phyloP scores from a whole-genome alignment of 2,113 vertebrate genomes.

The Hypanus sabinus region DNA sequence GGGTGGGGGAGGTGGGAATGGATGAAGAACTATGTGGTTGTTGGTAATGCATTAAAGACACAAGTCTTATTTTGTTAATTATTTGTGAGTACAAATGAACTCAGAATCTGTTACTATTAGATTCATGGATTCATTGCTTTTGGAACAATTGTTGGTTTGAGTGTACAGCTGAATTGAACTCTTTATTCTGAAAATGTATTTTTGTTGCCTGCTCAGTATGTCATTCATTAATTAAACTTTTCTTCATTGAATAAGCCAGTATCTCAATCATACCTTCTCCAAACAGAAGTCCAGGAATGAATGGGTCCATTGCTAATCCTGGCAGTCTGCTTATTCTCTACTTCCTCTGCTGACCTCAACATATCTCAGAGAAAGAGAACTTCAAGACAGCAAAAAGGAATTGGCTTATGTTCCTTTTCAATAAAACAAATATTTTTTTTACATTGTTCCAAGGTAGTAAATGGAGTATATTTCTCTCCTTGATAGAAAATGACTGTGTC shows the following conservation, averaged over 20 bases:
- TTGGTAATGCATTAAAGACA: neutral
- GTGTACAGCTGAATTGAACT: neutral
- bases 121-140: neutral
- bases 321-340: neutral
- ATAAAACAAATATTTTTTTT: conserved; percentile 23
- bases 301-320: neutral
- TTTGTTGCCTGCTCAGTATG: neutral
- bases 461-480: neutral
- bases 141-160: conserved; percentile 1
- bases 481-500: neutral
- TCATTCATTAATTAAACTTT: conserved; percentile 17
- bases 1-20: too few species aligned
- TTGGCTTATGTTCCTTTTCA: neutral
- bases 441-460: neutral
- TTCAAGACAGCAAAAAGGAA: neutral
- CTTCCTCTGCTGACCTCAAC: neutral
- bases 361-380: neutral
- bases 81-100: conserved; percentile 9
- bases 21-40: neutral
- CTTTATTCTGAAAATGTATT: conserved; percentile 10
- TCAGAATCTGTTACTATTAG: neutral
- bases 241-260: neutral
- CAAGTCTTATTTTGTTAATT: conserved; percentile 29
- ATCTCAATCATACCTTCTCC: conserved; percentile 2
- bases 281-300: conserved; percentile 1